phyloP scores from a whole-genome alignment of 1,140 invertebrate species.

The Diorhabda carinulata region DNA sequence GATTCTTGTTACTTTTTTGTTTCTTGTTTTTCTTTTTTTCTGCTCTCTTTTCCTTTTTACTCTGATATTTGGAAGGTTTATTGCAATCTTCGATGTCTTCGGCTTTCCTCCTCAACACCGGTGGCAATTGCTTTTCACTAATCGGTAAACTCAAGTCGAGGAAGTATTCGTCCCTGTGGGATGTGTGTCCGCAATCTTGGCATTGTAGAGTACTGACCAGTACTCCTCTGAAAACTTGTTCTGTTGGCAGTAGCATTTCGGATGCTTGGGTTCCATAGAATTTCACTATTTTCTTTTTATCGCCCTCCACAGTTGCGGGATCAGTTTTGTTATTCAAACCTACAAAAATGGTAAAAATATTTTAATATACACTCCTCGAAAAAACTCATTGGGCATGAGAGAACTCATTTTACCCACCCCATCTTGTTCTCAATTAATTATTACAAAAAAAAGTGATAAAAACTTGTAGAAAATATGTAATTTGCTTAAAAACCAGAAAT shows the following conservation, averaged over 20 bases:
- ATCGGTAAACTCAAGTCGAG: conserved; percentile 86
- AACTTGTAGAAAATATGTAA: no score
- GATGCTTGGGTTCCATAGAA: conserved; percentile 79
- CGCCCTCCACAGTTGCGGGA: conserved; percentile 67
- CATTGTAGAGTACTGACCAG: conserved; percentile 87
- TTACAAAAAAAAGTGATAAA: no score
- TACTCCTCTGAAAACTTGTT: conserved; percentile 84
- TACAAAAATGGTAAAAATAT: conserved; percentile 16
- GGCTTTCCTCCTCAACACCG: conserved; percentile 44
- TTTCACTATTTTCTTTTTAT: conserved; percentile 69
- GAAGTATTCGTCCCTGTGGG: conserved; percentile 86
- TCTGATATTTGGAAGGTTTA: conserved; percentile 63
- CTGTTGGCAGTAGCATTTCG: conserved; percentile 74
- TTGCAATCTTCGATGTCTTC: conserved; percentile 52
- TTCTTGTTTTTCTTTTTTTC: conserved; percentile 55
- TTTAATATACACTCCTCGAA: no score
- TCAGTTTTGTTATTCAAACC: conserved; percentile 53
- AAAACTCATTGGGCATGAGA: no score
- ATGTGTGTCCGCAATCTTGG: conserved; percentile 80
- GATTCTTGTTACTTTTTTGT: conserved; percentile 31
- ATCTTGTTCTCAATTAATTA: no score
- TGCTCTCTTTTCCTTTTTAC: conserved; percentile 63
- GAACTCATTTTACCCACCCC: no score
- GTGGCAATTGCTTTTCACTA: conserved; percentile 66
- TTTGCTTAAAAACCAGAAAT: no score